Evolutionary conservation across 2,888 invertebrate species (phyloP).

Genomic region (Drosophila ustulata): DNA sequence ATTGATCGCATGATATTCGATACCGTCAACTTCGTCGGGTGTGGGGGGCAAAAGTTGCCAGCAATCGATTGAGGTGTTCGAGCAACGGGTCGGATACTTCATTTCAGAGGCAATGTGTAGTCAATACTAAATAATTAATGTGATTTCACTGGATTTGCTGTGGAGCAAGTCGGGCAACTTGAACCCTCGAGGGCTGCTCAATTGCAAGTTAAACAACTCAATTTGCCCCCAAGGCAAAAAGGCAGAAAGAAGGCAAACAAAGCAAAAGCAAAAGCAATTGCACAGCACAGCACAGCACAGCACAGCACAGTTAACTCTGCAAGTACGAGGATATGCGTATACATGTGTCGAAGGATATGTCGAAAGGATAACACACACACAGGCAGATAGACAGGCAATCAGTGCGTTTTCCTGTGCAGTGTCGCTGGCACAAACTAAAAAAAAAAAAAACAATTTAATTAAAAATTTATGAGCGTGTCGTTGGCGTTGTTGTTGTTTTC

Average conservation of each 20-base stretch:
- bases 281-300: conserved; percentile 37
- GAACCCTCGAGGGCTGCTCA: conserved; percentile 43
- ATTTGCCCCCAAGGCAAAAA: conserved; percentile 54
- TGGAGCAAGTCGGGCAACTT: conserved; percentile 17
- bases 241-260: conserved; percentile 36
- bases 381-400: conserved; percentile 55
- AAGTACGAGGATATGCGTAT: not conserved
- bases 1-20: conserved; percentile 3
- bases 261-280: conserved; percentile 55
- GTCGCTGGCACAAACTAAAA: conserved; percentile 30
- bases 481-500: conserved; percentile 46
- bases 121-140: conserved; percentile 54
- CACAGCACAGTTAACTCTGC: conserved; percentile 35
- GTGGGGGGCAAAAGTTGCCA: not conserved
- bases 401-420: conserved; percentile 59
- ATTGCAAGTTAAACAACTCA: conserved; percentile 74
- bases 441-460: conserved; percentile 67
- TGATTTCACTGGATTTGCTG: conserved; percentile 30
- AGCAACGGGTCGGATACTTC: conserved; percentile 13
- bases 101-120: conserved; percentile 41
- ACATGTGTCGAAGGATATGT: conserved; percentile 4
- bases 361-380: conserved; percentile 22
- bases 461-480: conserved; percentile 73
- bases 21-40: not conserved
- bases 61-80: conserved; percentile 12